Evolutionary conservation across 2,113 vertebrate genomes (phyloP).

Genomic region (Verasper variegatus): DNA sequence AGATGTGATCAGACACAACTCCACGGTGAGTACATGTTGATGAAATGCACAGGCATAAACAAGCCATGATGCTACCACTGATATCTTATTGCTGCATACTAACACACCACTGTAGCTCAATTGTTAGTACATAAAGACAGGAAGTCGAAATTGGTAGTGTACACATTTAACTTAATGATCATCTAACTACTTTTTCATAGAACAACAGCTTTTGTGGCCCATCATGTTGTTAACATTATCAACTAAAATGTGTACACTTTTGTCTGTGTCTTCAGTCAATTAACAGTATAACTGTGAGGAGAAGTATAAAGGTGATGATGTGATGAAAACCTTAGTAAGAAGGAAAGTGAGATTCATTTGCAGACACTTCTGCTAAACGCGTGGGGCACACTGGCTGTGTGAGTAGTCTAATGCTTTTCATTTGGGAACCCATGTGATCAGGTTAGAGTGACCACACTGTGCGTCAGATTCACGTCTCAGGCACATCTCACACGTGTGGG

Average conservation of each 20-base stretch:
- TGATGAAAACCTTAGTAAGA: background rate
- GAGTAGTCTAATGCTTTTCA: too few relatives aligned
- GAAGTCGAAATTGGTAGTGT: background rate
- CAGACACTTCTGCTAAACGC: too few relatives aligned
- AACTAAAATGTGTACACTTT: background rate
- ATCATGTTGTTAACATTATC: background rate
- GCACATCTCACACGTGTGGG: too few relatives aligned
- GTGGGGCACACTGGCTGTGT: too few relatives aligned
- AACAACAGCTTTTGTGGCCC: background rate
- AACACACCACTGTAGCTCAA: background rate
- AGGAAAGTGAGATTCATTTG: too few relatives aligned
- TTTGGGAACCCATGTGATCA: too few relatives aligned
- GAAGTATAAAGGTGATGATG: background rate
- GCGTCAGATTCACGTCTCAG: too few relatives aligned
- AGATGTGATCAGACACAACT: conserved; percentile 3
- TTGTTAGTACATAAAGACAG: conserved; percentile 1
- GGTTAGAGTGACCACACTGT: too few relatives aligned
- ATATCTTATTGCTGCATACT: too few relatives aligned
- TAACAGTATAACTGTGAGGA: background rate
- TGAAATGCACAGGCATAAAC: background rate
- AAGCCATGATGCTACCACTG: too few relatives aligned
- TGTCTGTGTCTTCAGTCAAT: background rate
- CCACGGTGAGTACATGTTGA: background rate
- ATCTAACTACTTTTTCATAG: background rate
- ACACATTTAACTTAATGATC: background rate